Percentiles rank a stretch among this genome's conserved stretches.
These are phyloP conservation scores for Phytoseiulus persimilis DNA, from an alignment of 2,888 invertebrate genomes.

Conservation along the genomic window DNA sequence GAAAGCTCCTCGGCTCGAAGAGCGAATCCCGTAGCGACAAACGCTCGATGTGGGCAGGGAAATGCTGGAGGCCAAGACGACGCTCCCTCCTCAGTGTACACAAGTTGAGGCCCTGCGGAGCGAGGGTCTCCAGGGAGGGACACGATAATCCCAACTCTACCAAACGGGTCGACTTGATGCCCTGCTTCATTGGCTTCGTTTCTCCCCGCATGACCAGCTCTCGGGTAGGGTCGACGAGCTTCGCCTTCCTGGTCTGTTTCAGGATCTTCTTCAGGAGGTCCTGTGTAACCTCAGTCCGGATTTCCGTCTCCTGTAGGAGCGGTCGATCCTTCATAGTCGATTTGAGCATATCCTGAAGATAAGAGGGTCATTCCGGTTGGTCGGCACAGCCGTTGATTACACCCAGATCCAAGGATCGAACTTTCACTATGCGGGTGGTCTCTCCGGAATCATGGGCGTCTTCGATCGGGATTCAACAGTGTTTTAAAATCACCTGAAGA, in stretches of 20 bases:
- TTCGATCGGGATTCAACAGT: too few species aligned
- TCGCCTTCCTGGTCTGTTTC: background rate
- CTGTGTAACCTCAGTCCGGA: background rate
- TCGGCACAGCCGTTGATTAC: too few species aligned
- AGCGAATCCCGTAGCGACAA: slow-evolving; percentile 14
- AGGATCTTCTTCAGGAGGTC: slow-evolving; percentile 21
- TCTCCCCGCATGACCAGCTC: background rate
- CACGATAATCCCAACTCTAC: background rate
- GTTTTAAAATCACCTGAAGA: too few species aligned
- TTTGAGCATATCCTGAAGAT: too few species aligned
- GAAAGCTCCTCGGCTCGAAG: slow-evolving; percentile 11
- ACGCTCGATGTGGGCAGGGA: background rate
- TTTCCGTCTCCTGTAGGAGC: too few species aligned
- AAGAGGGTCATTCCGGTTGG: too few species aligned
- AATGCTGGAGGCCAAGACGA: background rate
- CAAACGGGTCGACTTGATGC: background rate
- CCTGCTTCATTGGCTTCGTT: too few species aligned
- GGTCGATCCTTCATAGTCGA: too few species aligned
- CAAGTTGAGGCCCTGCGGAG: background rate
- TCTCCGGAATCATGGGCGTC: too few species aligned
- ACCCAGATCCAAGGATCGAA: too few species aligned
- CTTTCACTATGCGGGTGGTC: too few species aligned
- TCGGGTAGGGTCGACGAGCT: background rate
- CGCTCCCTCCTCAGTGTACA: background rate
- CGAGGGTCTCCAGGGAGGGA: background rate